phyloP scores from a whole-genome alignment of 2,888 invertebrate species.

The Cheilosia vernalis region DNA sequence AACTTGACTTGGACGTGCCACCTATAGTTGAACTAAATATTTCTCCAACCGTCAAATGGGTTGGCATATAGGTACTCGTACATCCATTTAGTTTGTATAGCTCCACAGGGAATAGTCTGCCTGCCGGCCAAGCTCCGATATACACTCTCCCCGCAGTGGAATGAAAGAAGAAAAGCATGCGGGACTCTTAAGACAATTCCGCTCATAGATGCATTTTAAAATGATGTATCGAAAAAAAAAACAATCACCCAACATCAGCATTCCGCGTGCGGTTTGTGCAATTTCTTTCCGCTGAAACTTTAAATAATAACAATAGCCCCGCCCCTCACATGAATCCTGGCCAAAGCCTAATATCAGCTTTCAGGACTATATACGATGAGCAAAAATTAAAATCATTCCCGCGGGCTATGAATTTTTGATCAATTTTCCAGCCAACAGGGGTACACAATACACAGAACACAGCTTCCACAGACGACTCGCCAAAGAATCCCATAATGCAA shows the following conservation, averaged over 20 bases:
- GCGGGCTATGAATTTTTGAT: conserved; percentile 72
- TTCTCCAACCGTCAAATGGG: too few relatives aligned
- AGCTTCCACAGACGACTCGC: conserved; percentile 12
- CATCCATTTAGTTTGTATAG: too few relatives aligned
- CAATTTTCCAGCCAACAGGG: conserved; percentile 70
- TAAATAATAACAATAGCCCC: conserved; percentile 63
- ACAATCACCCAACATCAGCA: neutral
- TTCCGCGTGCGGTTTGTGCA: conserved; percentile 5
- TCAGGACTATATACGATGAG: conserved; percentile 39
- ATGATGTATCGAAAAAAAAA: too few relatives aligned
- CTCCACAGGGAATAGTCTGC: too few relatives aligned
- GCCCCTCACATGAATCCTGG: conserved; percentile 61
- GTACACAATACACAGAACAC: neutral
- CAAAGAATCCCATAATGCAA: conserved; percentile 60
- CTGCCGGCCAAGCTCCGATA: too few relatives aligned
- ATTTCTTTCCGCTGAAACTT: conserved; percentile 48
- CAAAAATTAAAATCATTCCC: conserved; percentile 70
- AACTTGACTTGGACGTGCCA: too few relatives aligned
- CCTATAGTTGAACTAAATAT: too few relatives aligned
- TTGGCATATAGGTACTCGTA: too few relatives aligned
- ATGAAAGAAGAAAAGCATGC: too few relatives aligned
- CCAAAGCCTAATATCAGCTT: conserved; percentile 53
- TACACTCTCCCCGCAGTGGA: too few relatives aligned
- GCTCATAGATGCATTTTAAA: too few relatives aligned
- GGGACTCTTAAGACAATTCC: too few relatives aligned